phyloP scores from a whole-genome alignment of 1,140 invertebrate genomes.

The Drosophila sturtevanti region DNA sequence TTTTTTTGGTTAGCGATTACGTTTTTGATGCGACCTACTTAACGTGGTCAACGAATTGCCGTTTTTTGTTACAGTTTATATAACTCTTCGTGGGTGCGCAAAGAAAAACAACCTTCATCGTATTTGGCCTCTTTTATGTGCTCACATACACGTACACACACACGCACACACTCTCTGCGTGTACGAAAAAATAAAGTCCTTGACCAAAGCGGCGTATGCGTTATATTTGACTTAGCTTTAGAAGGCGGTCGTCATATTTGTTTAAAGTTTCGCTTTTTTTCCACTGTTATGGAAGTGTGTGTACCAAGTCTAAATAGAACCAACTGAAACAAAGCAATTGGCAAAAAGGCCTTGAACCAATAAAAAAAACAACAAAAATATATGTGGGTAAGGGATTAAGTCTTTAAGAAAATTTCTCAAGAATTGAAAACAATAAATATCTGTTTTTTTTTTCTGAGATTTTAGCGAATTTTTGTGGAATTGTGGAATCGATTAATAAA shows the following conservation, averaged over 20 bases:
- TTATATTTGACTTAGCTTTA: conserved; percentile 41
- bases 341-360: conserved; percentile 8
- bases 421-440: neutral
- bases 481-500: too few relatives aligned
- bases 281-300: neutral
- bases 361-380: neutral
- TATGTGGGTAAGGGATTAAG: conserved; percentile 4
- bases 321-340: conserved; percentile 7
- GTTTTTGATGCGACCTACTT: neutral
- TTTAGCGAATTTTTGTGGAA: too few relatives aligned
- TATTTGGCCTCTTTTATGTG: conserved; percentile 12
- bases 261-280: conserved; percentile 15
- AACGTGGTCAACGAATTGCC: neutral
- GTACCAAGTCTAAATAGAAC: conserved; percentile 25
- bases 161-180: too few relatives aligned
- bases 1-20: too few relatives aligned
- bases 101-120: neutral
- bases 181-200: conserved; percentile 24
- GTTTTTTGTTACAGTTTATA: neutral
- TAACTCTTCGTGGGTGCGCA: neutral
- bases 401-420: conserved; percentile 1
- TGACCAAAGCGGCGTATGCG: conserved; percentile 42
- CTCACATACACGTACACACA: neutral
- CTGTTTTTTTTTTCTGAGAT: too few relatives aligned
- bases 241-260: conserved; percentile 31